phyloP scores from a whole-genome alignment of 2,888 invertebrate species.

The Leptopilina myrica region DNA sequence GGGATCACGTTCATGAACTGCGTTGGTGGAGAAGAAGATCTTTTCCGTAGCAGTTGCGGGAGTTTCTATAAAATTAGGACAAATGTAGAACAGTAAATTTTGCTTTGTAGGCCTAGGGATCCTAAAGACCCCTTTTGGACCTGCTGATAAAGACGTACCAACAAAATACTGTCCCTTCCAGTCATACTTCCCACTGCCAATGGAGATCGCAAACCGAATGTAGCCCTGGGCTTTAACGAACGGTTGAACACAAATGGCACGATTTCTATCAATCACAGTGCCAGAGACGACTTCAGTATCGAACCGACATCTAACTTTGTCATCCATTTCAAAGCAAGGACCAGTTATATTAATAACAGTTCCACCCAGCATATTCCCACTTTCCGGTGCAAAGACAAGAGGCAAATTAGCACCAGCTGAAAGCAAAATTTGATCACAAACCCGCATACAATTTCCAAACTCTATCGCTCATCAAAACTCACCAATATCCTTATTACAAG shows the following conservation, averaged over 20 bases:
- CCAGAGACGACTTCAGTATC: slow-evolving; percentile 89
- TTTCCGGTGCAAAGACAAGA: slow-evolving; percentile 93
- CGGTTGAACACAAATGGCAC: slow-evolving; percentile 94
- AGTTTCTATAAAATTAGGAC: slow-evolving; percentile 82
- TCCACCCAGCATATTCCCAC: slow-evolving; percentile 98
- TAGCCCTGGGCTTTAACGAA: slow-evolving; percentile 92
- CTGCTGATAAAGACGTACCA: too few relatives aligned
- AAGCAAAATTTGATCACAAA: slow-evolving; percentile 52
- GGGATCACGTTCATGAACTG: slow-evolving; percentile 84
- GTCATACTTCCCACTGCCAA: slow-evolving; percentile 86
- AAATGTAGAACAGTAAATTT: too few relatives aligned
- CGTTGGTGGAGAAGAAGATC: slow-evolving; percentile 87
- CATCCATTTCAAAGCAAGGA: slow-evolving; percentile 89
- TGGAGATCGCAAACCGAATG: slow-evolving; percentile 90
- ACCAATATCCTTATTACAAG: slow-evolving; percentile 94
- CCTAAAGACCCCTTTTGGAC: too few relatives aligned
- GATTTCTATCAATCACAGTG: slow-evolving; percentile 86
- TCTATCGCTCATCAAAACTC: too few relatives aligned
- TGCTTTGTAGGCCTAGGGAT: too few relatives aligned
- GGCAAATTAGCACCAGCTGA: slow-evolving; percentile 89
- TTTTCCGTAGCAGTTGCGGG: slow-evolving; percentile 91
- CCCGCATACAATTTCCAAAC: neutral
- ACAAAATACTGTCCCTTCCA: slow-evolving; percentile 95
- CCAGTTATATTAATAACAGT: slow-evolving; percentile 97
- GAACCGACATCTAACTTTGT: slow-evolving; percentile 89